Evolutionary conservation across 53 echinoderm and acorn worm genomes (phyloP), one percentile per base, ranked within the genome.

Genomic region (Glandiceps talaboti): DNA sequence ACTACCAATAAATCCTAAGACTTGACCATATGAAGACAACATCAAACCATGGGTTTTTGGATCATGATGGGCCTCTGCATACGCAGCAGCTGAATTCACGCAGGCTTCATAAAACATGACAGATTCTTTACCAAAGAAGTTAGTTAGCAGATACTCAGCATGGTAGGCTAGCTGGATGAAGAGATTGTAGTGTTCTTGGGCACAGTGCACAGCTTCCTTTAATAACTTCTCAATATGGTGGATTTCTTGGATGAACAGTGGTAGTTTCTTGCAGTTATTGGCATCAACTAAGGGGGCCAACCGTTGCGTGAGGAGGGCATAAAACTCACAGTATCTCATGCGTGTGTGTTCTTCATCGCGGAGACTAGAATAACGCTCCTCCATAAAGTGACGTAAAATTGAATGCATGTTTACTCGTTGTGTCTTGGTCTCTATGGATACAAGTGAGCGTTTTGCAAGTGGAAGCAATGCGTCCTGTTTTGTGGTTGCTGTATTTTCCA

Each of bases 191-290:
- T 76, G 79, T 30, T 85, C 74, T 82, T 79, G 32, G 79, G 82
- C 6, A 20, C 64, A 45, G 64, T 45, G 6, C 6, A 45, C 64
- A 45, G 64, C 64, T 45, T 45, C 64, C 20, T 86, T 76, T 33
- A 86, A 74, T 28, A 86, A 32, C 74, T 86, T 82, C 73, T 86
- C 81, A 77, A 86, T 82, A 75, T 86, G 82, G 77, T 82, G 77
- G 1, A 86, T 77, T 73, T 86, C 86, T 28, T 32, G 30, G 32
- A 73, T 86, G 30, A 86, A 86, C 74, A 86, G 33, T 14, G 86
- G 86, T 14, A 86, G 29, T 6, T 82, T 82, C 82, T 86, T 86
- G 80, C 86, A 86, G 28, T 81, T 77, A 74, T 82, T 73, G 29
- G 76, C 86, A 33, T 86, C 86, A 26, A 86, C 78, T 10, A 86